phyloP scores from a whole-genome alignment of 2,888 invertebrate species.

The Thereva nobilitata region DNA sequence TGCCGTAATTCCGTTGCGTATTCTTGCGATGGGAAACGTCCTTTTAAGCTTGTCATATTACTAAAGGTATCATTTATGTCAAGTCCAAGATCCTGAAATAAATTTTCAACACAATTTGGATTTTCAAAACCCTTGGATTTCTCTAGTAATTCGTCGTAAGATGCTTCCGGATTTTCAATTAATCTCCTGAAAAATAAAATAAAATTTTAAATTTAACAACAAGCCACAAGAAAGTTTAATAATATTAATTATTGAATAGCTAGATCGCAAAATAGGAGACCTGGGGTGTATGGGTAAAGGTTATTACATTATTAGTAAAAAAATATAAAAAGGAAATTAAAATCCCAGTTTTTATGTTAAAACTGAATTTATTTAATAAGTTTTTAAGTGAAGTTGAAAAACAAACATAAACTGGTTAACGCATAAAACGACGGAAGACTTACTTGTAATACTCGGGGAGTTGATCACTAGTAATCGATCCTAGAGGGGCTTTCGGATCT shows the following conservation, averaged over 20 bases:
- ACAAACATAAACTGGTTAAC: not conserved
- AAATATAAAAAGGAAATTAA: too few relatives aligned
- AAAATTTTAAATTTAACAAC: slow-evolving; percentile 3
- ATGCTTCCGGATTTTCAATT: slow-evolving; percentile 76
- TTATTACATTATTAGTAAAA: too few relatives aligned
- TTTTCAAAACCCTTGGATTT: slow-evolving; percentile 86
- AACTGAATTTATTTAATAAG: too few relatives aligned
- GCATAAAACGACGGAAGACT: slow-evolving; percentile 54
- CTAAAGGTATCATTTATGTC: slow-evolving; percentile 50
- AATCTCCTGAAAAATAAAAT: slow-evolving; percentile 67
- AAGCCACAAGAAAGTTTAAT: not conserved
- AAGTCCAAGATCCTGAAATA: slow-evolving; percentile 71
- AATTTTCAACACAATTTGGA: slow-evolving; percentile 83
- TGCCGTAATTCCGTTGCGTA: slow-evolving; percentile 84
- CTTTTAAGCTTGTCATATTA: slow-evolving; percentile 60
- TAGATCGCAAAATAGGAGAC: too few relatives aligned
- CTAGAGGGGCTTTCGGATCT: slow-evolving; percentile 75
- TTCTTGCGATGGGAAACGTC: slow-evolving; percentile 77
- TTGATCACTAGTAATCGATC: slow-evolving; percentile 80
- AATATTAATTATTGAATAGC: too few relatives aligned
- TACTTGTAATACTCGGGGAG: slow-evolving; percentile 84
- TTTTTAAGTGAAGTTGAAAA: not conserved
- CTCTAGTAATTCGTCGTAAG: slow-evolving; percentile 79
- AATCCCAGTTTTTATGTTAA: too few relatives aligned
- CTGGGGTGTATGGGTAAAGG: too few relatives aligned